Conservation (phyloP, 2,113 vertebrate genomes). For the human (Homo sapiens) region GRCh38 chr2:236804001-236804500, state of each 20-base stretch:
- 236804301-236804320: background rate
- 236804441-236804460: background rate
- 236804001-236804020: background rate
- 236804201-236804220: too few relatives aligned
- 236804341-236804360: too few relatives aligned
- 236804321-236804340: background rate
- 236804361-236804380: background rate
- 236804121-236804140: accelerated
- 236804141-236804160: accelerated
- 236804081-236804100: background rate
- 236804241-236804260: too few relatives aligned
- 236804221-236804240: too few relatives aligned
- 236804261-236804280: accelerated
- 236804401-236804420: background rate
- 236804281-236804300: background rate
- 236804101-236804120: accelerated
- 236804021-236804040: background rate
- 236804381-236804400: background rate
- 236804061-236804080: accelerated
- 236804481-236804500: too few relatives aligned
- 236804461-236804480: background rate
- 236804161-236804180: accelerated
- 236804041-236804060: accelerated
- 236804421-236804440: background rate
- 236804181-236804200: background rate